phyloP scores from a whole-genome alignment of 2,888 invertebrate genomes.

The Poecilobothrus nobilitatus region DNA sequence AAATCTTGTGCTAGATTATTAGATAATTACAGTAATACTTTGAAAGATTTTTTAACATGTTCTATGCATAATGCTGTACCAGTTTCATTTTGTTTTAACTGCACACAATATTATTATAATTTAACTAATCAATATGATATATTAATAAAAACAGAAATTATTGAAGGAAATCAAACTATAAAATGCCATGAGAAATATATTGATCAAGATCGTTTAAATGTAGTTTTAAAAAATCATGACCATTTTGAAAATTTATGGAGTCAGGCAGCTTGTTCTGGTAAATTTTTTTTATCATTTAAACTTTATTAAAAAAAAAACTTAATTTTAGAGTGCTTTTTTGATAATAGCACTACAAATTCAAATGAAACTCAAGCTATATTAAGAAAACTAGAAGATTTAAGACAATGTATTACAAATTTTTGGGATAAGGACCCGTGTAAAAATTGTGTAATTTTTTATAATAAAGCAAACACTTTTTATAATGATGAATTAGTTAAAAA shows the following conservation, averaged over 20 bases:
- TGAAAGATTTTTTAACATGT: not conserved
- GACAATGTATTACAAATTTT: constrained; percentile 23
- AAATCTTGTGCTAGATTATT: not conserved
- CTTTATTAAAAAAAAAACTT: too few relatives aligned
- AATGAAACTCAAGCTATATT: not conserved
- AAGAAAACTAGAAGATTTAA: not conserved
- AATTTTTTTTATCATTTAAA: not conserved
- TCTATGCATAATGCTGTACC: not conserved
- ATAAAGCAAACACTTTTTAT: not conserved
- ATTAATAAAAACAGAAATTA: not conserved
- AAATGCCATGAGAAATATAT: constrained; percentile 29
- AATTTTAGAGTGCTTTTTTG: constrained; percentile 6
- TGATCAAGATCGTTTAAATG: constrained; percentile 33
- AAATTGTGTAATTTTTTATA: not conserved
- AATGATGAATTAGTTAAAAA: not conserved
- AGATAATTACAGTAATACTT: not conserved
- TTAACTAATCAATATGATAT: not conserved
- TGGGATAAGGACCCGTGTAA: constrained; percentile 25
- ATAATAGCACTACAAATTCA: too few relatives aligned
- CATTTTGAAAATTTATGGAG: constrained; percentile 30
- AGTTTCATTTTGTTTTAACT: not conserved
- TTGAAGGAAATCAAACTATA: constrained; percentile 11
- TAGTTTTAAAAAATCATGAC: constrained; percentile 28
- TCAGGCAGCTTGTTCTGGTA: constrained; percentile 33
- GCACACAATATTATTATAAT: not conserved